Evolutionary conservation across 2,113 vertebrate species (phyloP).

Genomic region (Toxostoma redivivum): DNA sequence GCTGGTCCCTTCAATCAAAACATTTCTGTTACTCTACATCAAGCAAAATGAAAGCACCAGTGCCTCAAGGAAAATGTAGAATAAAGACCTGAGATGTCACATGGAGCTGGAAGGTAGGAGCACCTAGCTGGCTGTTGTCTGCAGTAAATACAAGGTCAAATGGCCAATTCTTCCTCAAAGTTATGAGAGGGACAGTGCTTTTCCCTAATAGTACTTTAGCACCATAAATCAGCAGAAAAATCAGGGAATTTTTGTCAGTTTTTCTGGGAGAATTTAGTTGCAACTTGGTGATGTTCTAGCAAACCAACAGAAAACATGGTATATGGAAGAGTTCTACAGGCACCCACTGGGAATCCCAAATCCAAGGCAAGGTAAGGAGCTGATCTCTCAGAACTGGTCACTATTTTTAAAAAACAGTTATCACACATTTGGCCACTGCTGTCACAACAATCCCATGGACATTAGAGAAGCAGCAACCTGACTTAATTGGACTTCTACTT

Average conservation of each 20-base stretch:
- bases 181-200: neutral
- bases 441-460: neutral
- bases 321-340: accelerated
- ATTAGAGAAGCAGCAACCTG: neutral
- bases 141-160: neutral
- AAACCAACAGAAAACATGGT: neutral
- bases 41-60: slow-evolving; percentile 18
- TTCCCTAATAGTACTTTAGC: neutral
- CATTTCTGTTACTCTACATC: slow-evolving; percentile 12
- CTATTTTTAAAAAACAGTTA: neutral
- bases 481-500: neutral
- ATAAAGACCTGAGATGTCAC: neutral
- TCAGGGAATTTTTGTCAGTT: neutral
- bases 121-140: neutral
- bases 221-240: neutral
- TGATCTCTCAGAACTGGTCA: neutral
- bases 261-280: neutral
- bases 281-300: neutral
- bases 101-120: neutral
- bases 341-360: neutral
- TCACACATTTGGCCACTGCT: neutral
- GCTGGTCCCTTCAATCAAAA: slow-evolving; percentile 50
- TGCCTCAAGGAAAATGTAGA: neutral
- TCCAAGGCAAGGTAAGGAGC: neutral
- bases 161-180: neutral